Evolutionary conservation across 2,888 invertebrate genomes (phyloP), one percentile per base, ranked within the genome.

Genomic region (Polymixis flavicincta): DNA sequence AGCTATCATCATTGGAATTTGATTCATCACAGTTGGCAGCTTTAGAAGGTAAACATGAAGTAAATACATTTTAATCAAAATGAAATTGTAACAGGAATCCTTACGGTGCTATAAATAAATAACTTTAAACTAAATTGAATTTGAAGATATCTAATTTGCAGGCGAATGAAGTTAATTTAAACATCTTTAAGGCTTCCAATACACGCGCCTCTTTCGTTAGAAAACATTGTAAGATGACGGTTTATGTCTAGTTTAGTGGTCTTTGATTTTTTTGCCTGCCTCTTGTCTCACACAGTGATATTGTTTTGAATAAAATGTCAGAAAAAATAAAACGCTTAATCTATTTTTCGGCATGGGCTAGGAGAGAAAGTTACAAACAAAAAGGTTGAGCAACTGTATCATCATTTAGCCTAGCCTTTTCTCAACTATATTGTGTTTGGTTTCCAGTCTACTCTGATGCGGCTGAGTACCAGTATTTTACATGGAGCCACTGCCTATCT

Each of bases 91-190:
- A 66, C 55, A 63, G 65, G 74, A 85, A 76, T 76, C 74, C 75
- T 70, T 71, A 81, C 32, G 54, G 55, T 19, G 59, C 65, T 68
- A 71, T 85, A 81, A 85, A 71, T 85, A 81, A 85, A 82, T 87
- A 82, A 72, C 59, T 59, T 76, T 76, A 17, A 76, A 85, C 60
- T 77, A 76, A 82, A 87, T 87, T 83, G 71, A 78, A 75, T 85
- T 86, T 83, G 74, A 86, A 85, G 74, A 74, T 77, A 82, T 83
- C 72, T 78, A 73, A 87, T 80, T 78, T 85, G 72, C 52, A 76
- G 65, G 80, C 63, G 79, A 78, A 79, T 78, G 66, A 78, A 74
- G 67, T 79, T 81, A 71, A 77, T 75, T 79, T 79, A 65, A 86
- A 71, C 74, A 64, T 67, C 5, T 75, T 6, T 76, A 85, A 7